These are phyloP conservation scores for Chiroxiphia lanceolata DNA, from an alignment of 2,797 vertebrate genomes.

Conservation along the genomic window DNA sequence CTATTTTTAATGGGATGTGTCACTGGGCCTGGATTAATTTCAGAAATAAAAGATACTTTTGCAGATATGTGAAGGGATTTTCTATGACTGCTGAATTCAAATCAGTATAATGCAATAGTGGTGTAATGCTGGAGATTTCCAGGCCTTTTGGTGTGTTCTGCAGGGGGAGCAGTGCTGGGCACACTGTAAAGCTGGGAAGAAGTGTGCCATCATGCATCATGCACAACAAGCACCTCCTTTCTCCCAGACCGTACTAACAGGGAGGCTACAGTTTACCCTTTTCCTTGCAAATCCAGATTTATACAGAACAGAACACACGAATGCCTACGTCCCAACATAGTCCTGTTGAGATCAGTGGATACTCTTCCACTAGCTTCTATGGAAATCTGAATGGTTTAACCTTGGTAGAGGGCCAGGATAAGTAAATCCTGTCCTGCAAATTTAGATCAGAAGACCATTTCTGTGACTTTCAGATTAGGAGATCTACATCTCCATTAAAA, in stretches of 20 bases:
- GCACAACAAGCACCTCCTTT: accelerated
- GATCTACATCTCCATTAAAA: background rate
- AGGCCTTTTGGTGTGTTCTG: accelerated
- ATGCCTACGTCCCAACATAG: background rate
- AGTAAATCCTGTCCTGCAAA: background rate
- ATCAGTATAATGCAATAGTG: background rate
- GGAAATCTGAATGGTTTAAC: background rate
- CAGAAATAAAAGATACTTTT: background rate
- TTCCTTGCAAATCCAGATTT: background rate
- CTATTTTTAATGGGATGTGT: slow-evolving; percentile 60
- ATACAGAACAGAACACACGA: background rate
- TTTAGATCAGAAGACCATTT: background rate
- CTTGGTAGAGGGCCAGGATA: background rate
- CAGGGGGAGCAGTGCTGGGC: background rate
- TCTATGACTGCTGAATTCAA: background rate
- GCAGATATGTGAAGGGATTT: background rate
- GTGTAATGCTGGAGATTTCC: background rate
- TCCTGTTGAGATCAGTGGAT: background rate
- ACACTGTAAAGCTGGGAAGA: background rate
- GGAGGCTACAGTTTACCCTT: background rate
- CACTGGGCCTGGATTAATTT: background rate
- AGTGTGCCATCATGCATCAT: accelerated
- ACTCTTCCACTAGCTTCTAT: background rate
- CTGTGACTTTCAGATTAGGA: background rate
- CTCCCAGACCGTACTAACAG: background rate